A percentile compares a stretch with the other conserved stretches of the same genome.
phyloP scores from a whole-genome alignment of 2,113 vertebrate genomes.

The Amblyornis subalaris region DNA sequence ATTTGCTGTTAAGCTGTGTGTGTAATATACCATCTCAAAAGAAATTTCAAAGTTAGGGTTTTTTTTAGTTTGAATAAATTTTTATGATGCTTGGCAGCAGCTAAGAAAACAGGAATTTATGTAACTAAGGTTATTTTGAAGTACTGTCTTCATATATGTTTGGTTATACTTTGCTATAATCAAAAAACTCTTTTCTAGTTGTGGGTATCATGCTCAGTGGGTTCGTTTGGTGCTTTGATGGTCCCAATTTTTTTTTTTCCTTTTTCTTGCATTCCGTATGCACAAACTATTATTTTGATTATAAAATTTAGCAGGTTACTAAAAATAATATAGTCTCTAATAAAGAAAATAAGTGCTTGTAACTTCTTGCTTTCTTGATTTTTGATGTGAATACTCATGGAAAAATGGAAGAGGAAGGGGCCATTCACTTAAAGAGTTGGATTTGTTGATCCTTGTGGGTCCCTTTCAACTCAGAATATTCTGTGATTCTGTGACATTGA shows the following conservation, averaged over 20 bases:
- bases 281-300: neutral
- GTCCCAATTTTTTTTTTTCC: neutral
- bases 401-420: neutral
- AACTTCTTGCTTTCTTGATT: neutral
- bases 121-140: neutral
- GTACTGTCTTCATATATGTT: neutral
- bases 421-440: neutral
- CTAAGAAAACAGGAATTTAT: neutral
- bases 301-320: neutral
- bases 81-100: neutral
- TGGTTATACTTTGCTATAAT: neutral
- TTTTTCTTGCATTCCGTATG: neutral
- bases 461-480: neutral
- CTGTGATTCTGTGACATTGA: neutral
- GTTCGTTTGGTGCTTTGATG: neutral
- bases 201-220: neutral
- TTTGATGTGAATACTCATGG: neutral
- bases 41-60: neutral
- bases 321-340: neutral
- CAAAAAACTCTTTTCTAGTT: neutral
- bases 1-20: neutral
- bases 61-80: neutral
- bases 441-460: neutral
- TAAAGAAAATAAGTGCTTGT: neutral
- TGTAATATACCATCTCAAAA: neutral